Evolutionary conservation across 2,797 vertebrate genomes (phyloP), one percentile per base, ranked within the genome.

Genomic region (Microchirus variegatus): DNA sequence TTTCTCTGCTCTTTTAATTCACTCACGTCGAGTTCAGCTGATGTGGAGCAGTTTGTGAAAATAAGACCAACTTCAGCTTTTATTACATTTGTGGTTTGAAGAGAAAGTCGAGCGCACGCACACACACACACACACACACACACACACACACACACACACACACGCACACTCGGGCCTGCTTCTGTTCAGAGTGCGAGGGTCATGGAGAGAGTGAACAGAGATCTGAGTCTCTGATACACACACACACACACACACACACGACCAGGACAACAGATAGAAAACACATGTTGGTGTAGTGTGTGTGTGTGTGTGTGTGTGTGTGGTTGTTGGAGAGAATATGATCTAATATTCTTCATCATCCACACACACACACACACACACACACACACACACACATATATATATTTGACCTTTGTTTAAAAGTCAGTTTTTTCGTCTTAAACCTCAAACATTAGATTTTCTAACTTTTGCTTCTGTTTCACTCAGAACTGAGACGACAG

Each of bases 211-310:
- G 65, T 17, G 49, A 82, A 62, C 26, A 52, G 67, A 76, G 74
- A 80, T 77, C 62, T 60, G 61, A 18, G 67, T 44, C 59, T 60
- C 48, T 47, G 71, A 84, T 75, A 74, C 35, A 38, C 61, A 31
- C 53, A 55, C 10, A 68, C 15, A 42, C 41, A 42, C 41, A 42
- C 12, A 42, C 41, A 42, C 31, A 31, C 31, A 31, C 55, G 53
- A 62, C n/a, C 48, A 65, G 71, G 61, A 79, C 73, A 63, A 40
- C 58, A 67, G 69, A 82, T 78, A 38, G 47, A 31, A 82, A 85
- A 72, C 80, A 78, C 72, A 65, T 80, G 79, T 67, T 42, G 11
- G 44, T 10, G 43, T 14, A 17, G 43, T 11, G 38, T 40, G 38
- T 40, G 3, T 40, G 38, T 40, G 40, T 15, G 40, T 13, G 40